Evolutionary conservation across 2,797 vertebrate species (phyloP).

Genomic region (Picus viridis): DNA sequence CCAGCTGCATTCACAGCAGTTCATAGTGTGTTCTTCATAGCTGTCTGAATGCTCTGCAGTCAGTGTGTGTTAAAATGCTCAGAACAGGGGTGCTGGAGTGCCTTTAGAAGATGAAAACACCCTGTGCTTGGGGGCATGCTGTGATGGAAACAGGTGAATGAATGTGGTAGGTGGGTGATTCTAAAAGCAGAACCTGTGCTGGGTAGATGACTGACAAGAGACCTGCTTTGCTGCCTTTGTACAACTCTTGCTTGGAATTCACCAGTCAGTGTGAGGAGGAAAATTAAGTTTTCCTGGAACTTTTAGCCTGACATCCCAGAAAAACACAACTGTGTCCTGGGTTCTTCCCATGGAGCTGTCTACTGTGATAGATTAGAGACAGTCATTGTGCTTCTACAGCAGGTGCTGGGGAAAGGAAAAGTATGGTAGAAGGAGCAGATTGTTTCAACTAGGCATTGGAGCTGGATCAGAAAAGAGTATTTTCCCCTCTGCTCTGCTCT

Average conservation of each 20-base stretch:
- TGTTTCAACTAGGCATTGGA: not conserved
- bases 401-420: conserved; percentile 19
- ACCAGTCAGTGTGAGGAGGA: not conserved
- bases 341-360: not conserved
- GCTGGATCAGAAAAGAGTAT: not conserved
- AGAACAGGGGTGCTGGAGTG: not conserved
- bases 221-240: not conserved
- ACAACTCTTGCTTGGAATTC: not conserved
- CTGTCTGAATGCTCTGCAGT: not conserved
- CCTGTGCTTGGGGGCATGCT: not conserved
- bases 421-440: not conserved
- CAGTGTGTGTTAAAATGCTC: not conserved
- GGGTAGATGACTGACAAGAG: not conserved
- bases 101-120: not conserved
- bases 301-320: not conserved
- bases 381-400: conserved; percentile 32
- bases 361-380: conserved; percentile 18
- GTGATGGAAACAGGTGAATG: not conserved
- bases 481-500: no score
- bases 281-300: not conserved
- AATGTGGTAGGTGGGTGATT: not conserved
- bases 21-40: not conserved
- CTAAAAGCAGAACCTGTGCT: not conserved
- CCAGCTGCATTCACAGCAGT: not conserved
- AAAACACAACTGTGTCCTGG: not conserved